These are phyloP conservation scores for Shargacucullia verbasci DNA, from an alignment of 2,888 invertebrate species.

Conservation along the genomic window DNA sequence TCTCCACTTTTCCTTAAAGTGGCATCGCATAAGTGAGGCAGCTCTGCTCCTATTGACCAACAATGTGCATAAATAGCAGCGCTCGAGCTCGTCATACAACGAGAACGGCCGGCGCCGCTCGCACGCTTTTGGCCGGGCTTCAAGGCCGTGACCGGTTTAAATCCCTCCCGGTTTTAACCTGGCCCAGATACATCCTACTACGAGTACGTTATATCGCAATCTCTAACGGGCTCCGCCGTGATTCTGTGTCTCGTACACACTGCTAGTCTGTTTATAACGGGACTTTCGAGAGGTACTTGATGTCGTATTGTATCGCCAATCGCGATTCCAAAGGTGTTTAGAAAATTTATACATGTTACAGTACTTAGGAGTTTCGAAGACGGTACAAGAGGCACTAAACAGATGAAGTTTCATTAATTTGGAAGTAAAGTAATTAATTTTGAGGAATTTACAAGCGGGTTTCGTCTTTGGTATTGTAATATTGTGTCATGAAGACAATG, in stretches of 20 bases:
- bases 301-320: constrained; percentile 13
- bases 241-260: neutral
- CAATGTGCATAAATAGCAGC: constrained; percentile 21
- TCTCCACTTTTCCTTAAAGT: constrained; percentile 15
- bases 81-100: neutral
- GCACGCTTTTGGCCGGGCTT: constrained; percentile 46
- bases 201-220: constrained; percentile 14
- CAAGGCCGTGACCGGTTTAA: constrained; percentile 58
- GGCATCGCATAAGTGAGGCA: constrained; percentile 1
- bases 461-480: constrained; percentile 55
- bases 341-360: constrained; percentile 33
- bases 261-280: constrained; percentile 19
- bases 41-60: constrained; percentile 21
- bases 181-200: constrained; percentile 39
- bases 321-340: constrained; percentile 8
- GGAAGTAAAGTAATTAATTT: constrained; percentile 43
- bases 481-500: constrained; percentile 54
- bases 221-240: constrained; percentile 10
- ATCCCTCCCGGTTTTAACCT: constrained; percentile 35
- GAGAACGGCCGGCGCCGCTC: constrained; percentile 21
- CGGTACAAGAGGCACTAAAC: constrained; percentile 1
- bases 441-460: constrained; percentile 11
- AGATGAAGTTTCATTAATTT: constrained; percentile 33
- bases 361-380: constrained; percentile 20
- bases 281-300: constrained; percentile 2